Evolutionary conservation across 2,113 vertebrate genomes (phyloP).

Genomic region (Istiophorus platypterus): DNA sequence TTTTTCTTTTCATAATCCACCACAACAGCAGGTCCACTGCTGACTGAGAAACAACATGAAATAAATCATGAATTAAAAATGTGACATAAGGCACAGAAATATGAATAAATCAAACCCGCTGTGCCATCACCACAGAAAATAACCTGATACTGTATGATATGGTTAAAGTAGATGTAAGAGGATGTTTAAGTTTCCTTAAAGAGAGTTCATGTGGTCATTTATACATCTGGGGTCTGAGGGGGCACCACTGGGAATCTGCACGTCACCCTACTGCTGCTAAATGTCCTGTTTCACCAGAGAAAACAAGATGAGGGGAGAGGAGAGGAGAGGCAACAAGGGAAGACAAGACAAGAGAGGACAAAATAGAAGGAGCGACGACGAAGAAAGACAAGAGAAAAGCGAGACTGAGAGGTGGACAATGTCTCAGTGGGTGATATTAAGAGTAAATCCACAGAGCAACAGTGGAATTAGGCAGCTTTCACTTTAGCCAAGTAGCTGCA

Average conservation of each 20-base stretch:
- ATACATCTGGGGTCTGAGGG: background rate
- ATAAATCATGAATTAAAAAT: background rate
- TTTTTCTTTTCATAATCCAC: background rate
- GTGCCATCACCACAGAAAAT: background rate
- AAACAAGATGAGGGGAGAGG: background rate
- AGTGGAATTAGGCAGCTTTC: slow-evolving; percentile 1
- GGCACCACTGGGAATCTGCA: background rate
- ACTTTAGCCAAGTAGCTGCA: slow-evolving; percentile 15
- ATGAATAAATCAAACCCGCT: background rate
- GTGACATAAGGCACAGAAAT: background rate
- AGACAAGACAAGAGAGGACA: too few species aligned
- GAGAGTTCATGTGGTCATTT: background rate
- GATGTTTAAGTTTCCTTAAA: too few species aligned
- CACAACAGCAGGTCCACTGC: background rate
- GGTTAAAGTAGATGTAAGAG: background rate
- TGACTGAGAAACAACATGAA: background rate
- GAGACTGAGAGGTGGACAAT: too few species aligned
- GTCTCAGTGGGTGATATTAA: background rate
- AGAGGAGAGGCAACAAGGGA: background rate
- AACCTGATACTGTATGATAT: background rate
- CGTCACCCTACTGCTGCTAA: too few species aligned
- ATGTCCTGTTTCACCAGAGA: background rate
- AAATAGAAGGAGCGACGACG: background rate
- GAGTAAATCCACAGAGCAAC: slow-evolving; percentile 9
- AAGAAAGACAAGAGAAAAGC: background rate